A percentile compares a stretch with the other conserved stretches of the same genome.
phyloP scores from a whole-genome alignment of 2,888 invertebrate species.

The Drosophila prostipennis region DNA sequence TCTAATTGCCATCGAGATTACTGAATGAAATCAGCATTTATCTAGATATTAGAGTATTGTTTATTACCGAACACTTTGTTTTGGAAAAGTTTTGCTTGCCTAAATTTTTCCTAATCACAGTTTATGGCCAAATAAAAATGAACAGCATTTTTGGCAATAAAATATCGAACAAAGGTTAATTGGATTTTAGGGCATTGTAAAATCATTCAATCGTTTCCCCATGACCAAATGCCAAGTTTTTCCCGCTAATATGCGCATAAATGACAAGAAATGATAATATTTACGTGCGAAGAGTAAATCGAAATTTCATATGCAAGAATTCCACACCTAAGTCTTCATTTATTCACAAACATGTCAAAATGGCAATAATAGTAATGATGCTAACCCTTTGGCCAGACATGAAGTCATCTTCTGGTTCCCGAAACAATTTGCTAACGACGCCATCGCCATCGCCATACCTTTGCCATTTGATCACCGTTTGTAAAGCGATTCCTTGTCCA shows the following conservation, averaged over 20 bases:
- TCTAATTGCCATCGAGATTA: background rate
- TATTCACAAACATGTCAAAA: constrained; percentile 27
- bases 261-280: background rate
- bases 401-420: constrained; percentile 26
- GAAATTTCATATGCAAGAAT: background rate
- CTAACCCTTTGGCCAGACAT: constrained; percentile 23
- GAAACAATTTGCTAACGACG: constrained; percentile 18
- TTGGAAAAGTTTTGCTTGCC: background rate
- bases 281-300: background rate
- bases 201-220: background rate
- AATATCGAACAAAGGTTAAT: background rate
- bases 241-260: background rate
- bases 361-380: constrained; percentile 36
- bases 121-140: constrained; percentile 3
- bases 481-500: constrained; percentile 31
- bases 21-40: background rate
- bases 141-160: background rate
- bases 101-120: background rate
- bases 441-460: constrained; percentile 41
- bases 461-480: constrained; percentile 30
- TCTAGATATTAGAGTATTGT: background rate
- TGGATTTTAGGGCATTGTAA: background rate
- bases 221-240: background rate
- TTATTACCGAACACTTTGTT: constrained; percentile 1
- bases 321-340: constrained; percentile 13